Base-by-base conservation (phyloP, 2,113 vertebrate species). In the Lophura nycthemera region DNA sequence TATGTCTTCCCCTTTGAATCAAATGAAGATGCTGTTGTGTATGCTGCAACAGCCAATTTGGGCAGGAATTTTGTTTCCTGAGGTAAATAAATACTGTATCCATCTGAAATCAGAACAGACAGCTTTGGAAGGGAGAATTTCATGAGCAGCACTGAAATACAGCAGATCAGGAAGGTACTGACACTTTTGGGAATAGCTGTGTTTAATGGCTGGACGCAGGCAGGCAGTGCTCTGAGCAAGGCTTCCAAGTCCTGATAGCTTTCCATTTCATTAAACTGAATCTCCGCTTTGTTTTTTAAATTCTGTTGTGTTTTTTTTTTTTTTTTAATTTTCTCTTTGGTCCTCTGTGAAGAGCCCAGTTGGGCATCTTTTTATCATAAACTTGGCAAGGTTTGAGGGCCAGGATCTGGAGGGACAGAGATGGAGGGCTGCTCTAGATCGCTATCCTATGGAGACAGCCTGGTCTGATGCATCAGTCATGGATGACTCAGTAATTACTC, bases 371-470 rank as follows among this genome's bases (percentile, higher is more conserved):
- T 87, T 57, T 72, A 30, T 70, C 72, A 64, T 63, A 83, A 92
- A 80, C 19, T 40, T 52, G 57, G 59, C 54, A 87, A 43, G 43
- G 64, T 82, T 72, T 75, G 52, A 67, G 64, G 54, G 27, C 3
- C 61, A 18, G 22, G 25, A 22, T 60, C 83, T 89, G 36, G 82
- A 92, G 64, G 45, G 36, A 24, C 8, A 57, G 74, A 85, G 71
- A 27, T 54, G 30, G 52, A 20, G 60, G 91, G 64, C 67, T 86
- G 56, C 48, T 50, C 48, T 89, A 32, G 63, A 45, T 67, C 29
- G 29, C 32, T 90, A 73, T 92, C 94, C 92, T 89, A 54, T 56
- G 80, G 63, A 94, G 64, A 32, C 67, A 91, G 88, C 71, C 82
- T 85, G 64, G 72, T 72, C 67, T 1, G 0, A 59, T 66, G n/a